Evolutionary conservation across 2,888 invertebrate genomes (phyloP), one percentile per base, ranked within the genome.

Genomic region (Parapristionchus giblindavisi): DNA sequence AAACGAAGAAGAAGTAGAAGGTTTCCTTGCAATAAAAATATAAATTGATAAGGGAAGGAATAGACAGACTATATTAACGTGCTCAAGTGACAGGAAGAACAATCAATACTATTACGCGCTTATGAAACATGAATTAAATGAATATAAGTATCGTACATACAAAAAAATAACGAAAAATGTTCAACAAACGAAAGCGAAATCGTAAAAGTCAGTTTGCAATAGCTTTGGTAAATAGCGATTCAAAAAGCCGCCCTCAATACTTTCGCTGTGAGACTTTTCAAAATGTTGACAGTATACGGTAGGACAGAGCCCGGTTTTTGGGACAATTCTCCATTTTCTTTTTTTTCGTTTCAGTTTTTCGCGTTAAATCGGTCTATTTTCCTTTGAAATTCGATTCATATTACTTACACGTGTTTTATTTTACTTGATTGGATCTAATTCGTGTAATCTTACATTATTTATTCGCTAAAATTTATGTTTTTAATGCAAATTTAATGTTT

Each of bases 161-260:
- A n/a, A n/a, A n/a, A n/a, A n/a, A n/a, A n/a, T n/a, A n/a, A n/a
- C n/a, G n/a, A n/a, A n/a, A n/a, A n/a, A n/a, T n/a, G n/a, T n/a
- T n/a, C n/a, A n/a, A n/a, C n/a, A n/a, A n/a, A n/a, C n/a, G n/a
- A n/a, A n/a, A n/a, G n/a, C n/a, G n/a, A n/a, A n/a, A n/a, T 3
- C 21, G 52, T 52, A 21, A 60, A n/a, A 54, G 54, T 54, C 54
- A 54, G 54, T 54, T 54, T 54, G 54, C 54, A 27, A 54, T 43
- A 17, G 43, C 24, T 54, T 54, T 48, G 11, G 11, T 21, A 48
- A 48, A 48, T 14, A 54, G 56, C 17, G 34, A 27, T 27, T 60
- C 14, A 5, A 32, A 60, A 60, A 17, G 34, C 4, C 60, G 34
- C 11, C n/a, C 27, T 29, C 27, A 29, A 11, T 27, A 24, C 24